phyloP scores from a whole-genome alignment of 2,888 invertebrate species.

The Endotricha flammealis region DNA sequence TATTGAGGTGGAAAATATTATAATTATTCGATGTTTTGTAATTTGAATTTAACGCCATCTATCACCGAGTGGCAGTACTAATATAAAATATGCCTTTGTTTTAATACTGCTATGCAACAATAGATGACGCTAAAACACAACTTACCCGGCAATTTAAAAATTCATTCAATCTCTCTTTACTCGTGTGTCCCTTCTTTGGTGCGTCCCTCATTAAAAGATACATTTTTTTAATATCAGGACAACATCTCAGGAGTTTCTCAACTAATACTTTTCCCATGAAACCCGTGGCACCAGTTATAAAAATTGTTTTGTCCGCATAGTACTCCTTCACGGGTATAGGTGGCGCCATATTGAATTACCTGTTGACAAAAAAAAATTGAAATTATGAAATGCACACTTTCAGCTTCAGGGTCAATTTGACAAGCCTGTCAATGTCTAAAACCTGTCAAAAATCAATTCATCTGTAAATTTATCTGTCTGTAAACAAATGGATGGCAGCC shows the following conservation, averaged over 20 bases:
- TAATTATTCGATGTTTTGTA: too few relatives aligned
- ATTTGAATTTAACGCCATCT: too few relatives aligned
- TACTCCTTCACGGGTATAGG: constrained; percentile 70
- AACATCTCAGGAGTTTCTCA: constrained; percentile 85
- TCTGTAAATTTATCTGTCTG: too few relatives aligned
- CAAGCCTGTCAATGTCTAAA: too few relatives aligned
- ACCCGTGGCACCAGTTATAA: constrained; percentile 90
- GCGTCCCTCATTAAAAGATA: constrained; percentile 86
- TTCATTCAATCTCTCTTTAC: constrained; percentile 80
- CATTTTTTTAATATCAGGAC: constrained; percentile 82
- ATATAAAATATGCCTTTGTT: too few relatives aligned
- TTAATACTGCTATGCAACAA: constrained; percentile 19
- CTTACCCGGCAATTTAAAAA: constrained; percentile 72
- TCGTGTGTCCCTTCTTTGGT: constrained; percentile 83
- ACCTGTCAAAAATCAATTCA: too few relatives aligned
- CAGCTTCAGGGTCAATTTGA: too few relatives aligned
- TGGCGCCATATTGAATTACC: constrained; percentile 41
- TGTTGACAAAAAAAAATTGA: too few relatives aligned
- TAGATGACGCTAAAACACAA: constrained; percentile 30
- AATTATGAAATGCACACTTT: too few relatives aligned
- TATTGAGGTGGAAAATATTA: too few relatives aligned
- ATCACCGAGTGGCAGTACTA: too few relatives aligned
- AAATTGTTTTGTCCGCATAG: constrained; percentile 79
- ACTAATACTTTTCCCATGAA: constrained; percentile 91
- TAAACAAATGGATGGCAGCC: too few relatives aligned